phyloP scores from a whole-genome alignment of 2,888 invertebrate species.

The Pachliopta kotzebuea region DNA sequence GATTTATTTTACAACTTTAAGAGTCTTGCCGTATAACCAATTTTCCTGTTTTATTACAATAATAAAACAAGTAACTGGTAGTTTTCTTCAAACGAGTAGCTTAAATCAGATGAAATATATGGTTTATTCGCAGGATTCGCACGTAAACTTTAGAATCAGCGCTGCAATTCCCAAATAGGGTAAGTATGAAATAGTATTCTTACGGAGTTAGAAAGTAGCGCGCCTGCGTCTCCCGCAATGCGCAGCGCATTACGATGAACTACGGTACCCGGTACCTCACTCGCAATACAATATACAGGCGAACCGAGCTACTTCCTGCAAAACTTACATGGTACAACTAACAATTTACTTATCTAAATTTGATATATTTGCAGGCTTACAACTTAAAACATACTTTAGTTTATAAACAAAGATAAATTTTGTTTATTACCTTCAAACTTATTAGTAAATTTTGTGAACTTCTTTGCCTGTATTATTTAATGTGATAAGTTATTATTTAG shows the following conservation, averaged over 20 bases:
- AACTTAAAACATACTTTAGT: slow-evolving; percentile 9
- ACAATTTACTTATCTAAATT: slow-evolving; percentile 26
- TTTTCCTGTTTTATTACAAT: slow-evolving; percentile 9
- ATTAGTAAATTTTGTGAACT: too few relatives aligned
- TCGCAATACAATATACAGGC: slow-evolving; percentile 21
- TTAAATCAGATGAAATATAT: slow-evolving; percentile 28
- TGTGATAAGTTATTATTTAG: too few relatives aligned
- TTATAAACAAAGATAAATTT: slow-evolving; percentile 8
- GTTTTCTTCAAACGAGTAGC: slow-evolving; percentile 21
- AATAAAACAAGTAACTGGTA: slow-evolving; percentile 23
- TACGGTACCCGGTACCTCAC: too few relatives aligned
- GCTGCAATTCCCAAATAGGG: slow-evolving; percentile 43
- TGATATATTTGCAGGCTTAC: slow-evolving; percentile 13
- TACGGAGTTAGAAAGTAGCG: slow-evolving; percentile 34
- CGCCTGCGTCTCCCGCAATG: slow-evolving; percentile 14
- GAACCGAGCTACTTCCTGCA: slow-evolving; percentile 16
- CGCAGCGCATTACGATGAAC: slow-evolving; percentile 9
- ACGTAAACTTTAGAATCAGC: slow-evolving; percentile 49
- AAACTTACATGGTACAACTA: slow-evolving; percentile 21
- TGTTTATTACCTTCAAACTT: background rate
- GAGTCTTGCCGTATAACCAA: background rate
- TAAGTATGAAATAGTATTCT: slow-evolving; percentile 50
- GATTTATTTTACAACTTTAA: background rate
- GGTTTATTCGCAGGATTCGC: slow-evolving; percentile 34
- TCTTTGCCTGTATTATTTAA: too few relatives aligned